Evolutionary conservation across 2,797 vertebrate species (phyloP).

Genomic region (Enteromius argenteus): DNA sequence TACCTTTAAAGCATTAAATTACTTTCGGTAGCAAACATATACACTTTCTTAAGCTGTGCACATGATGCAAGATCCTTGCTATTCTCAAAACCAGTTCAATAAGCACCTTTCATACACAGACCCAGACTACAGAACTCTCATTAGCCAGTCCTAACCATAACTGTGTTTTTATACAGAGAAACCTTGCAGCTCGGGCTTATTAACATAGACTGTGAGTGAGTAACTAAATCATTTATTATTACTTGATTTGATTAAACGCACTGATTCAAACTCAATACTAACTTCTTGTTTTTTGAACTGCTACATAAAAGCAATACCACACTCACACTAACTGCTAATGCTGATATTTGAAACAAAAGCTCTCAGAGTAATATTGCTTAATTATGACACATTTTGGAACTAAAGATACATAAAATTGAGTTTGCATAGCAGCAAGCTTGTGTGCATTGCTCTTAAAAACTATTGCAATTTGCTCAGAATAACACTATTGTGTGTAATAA

Average conservation of each 20-base stretch:
- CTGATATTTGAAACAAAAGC: not conserved
- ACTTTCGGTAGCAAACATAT: not conserved
- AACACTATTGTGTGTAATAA: not conserved
- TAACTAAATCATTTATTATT: not conserved
- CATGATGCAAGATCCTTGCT: not conserved
- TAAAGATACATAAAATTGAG: not conserved
- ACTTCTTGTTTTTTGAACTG: not conserved
- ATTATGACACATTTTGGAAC: not conserved
- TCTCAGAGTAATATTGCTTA: not conserved
- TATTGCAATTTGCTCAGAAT: not conserved
- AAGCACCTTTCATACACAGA: no score
- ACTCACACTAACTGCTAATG: not conserved
- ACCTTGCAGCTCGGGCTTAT: no score
- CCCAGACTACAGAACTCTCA: no score
- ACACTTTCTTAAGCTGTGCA: no score
- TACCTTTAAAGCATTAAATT: not conserved
- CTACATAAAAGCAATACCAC: not conserved
- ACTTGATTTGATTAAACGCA: not conserved
- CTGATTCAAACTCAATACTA: not conserved
- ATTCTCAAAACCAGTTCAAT: not conserved
- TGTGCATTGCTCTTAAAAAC: not conserved
- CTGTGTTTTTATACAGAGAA: no score
- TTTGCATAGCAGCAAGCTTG: not conserved
- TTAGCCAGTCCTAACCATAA: no score
- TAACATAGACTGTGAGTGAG: not conserved